Evolutionary conservation across 2,113 vertebrate genomes (phyloP), one percentile per base, ranked within the genome.

Genomic region (Shinisaurus crocodilurus): DNA sequence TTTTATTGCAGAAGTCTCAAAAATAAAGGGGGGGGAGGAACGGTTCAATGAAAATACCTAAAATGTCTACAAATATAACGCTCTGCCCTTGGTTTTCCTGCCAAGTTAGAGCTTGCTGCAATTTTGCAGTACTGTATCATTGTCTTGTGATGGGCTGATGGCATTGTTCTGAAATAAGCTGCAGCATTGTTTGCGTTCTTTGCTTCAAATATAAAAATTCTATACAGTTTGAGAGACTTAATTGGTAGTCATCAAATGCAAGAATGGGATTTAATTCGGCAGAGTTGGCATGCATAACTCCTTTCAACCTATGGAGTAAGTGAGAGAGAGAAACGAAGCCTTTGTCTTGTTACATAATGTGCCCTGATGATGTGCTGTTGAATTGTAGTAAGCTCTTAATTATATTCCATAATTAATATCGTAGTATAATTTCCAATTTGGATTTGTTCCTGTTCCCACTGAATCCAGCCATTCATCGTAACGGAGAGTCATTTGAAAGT

Each of bases 221-320:
- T 88, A 84, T 86, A 70, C 18, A 93, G n/a, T 79, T 77, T 0
- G 0, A 72, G 87, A 94, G 48, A 90, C 75, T 90, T 88, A 65
- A 94, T 94, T 90, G 88, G 90, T 72, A 92, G 69, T 80, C 87
- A 48, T 93, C 5, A 74, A 69, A 82, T 85, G 72, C 91, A 90
- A 88, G 87, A 84, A 80, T 83, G 76, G 88, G 84, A 25, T 72
- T 94, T 1, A 37, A 4, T 93, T 93, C 94, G 92, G 86, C 91
- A 95, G 81, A 6, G 60, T 25, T 92, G 85, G 63, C 85, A 76
- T 81, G 84, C 6, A 3, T 70, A 25, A 6, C 54, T 57, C 89
- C 89, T 87, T 54, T 86, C 34, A 9, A 15, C 29, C 80, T 89
- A 69, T 27, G 76, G 90, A 86, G n/a, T 48, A 57, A 12, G 74